Conservation (phyloP, 2,113 vertebrate genomes). For the Carollia perspicillata region DNA sequence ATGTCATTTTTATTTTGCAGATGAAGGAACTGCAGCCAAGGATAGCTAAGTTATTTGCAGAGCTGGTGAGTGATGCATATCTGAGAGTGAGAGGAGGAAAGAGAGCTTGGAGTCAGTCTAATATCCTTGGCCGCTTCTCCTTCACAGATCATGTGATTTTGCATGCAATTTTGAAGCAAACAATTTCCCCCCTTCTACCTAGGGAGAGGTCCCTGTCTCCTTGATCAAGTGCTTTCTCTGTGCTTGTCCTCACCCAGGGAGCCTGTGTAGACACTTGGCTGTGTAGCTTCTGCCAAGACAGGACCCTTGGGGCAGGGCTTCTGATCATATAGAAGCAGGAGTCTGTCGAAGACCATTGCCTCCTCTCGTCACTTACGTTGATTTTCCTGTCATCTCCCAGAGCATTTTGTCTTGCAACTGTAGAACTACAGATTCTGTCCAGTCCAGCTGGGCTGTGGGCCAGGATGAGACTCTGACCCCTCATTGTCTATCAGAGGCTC, state of each 20-base stretch:
- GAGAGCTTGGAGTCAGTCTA: not conserved
- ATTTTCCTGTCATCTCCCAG: not conserved
- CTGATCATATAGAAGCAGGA: not conserved
- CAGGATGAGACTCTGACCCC: not conserved
- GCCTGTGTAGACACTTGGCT: not conserved
- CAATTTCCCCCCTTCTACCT: not conserved
- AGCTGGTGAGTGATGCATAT: not conserved
- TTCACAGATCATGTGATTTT: not conserved
- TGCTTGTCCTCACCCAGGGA: not conserved
- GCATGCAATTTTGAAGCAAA: not conserved
- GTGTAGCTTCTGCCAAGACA: not conserved
- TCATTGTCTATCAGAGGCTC: not conserved
- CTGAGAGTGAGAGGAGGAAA: not conserved
- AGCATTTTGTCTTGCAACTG: not conserved
- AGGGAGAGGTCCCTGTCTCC: not conserved
- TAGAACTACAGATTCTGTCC: not conserved
- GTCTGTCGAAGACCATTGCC: not conserved
- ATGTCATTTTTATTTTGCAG: not conserved
- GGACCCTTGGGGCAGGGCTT: not conserved
- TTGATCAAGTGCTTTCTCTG: not conserved
- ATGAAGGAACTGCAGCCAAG: not conserved
- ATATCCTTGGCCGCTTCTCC: not conserved
- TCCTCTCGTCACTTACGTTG: not conserved
- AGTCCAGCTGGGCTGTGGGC: not conserved
- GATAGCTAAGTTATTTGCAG: not conserved